These are phyloP conservation scores for Leptinotarsa rubiginosa DNA, from an alignment of 2,888 invertebrate species.

Conservation along the genomic window DNA sequence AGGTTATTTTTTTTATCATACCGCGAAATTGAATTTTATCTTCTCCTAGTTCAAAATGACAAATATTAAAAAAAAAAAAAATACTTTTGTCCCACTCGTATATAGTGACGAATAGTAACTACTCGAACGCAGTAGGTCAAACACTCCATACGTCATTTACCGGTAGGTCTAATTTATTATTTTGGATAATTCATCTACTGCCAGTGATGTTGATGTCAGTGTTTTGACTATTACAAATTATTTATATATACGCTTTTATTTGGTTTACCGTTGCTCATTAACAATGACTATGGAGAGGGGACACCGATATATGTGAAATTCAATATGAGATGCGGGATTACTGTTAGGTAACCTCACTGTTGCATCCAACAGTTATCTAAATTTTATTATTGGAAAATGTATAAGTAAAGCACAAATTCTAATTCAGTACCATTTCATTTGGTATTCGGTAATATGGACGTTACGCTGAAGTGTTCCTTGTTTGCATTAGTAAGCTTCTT, in stretches of 20 bases:
- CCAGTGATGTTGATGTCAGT: background rate
- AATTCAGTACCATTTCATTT: slow-evolving; percentile 29
- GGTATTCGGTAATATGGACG: slow-evolving; percentile 24
- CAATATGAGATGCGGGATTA: slow-evolving; percentile 34
- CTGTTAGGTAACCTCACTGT: slow-evolving; percentile 39
- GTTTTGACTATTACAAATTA: background rate
- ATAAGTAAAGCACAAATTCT: slow-evolving; percentile 35
- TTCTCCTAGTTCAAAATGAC: too few relatives aligned
- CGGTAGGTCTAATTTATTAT: background rate
- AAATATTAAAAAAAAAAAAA: background rate
- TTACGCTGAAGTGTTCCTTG: slow-evolving; percentile 16
- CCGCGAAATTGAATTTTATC: too few relatives aligned
- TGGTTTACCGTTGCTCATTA: too few relatives aligned
- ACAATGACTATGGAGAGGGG: background rate
- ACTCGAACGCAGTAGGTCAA: background rate
- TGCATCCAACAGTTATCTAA: slow-evolving; percentile 30
- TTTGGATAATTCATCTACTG: background rate
- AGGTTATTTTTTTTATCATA: too few relatives aligned
- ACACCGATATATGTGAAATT: slow-evolving; percentile 21
- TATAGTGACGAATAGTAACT: background rate
- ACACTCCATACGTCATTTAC: background rate
- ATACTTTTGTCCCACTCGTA: background rate
- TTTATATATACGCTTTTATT: too few relatives aligned
- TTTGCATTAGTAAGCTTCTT: slow-evolving; percentile 29
- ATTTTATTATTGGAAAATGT: slow-evolving; percentile 32